Conservation (phyloP, 53 echinoderm and acorn worm species). For the Antedon mediterranea region DNA sequence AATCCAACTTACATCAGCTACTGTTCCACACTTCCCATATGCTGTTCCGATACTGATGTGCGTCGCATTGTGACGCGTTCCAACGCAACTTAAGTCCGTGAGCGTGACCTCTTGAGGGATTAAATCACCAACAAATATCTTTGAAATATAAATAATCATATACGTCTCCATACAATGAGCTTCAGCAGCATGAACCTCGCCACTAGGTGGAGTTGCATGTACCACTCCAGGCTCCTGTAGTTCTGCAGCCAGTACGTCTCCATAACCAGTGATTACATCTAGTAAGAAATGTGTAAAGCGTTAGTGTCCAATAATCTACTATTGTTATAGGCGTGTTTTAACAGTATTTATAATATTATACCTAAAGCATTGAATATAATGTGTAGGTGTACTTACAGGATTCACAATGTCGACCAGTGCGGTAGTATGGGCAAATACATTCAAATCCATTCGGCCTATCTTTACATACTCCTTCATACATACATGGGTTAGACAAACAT, state of each 20-base stretch:
- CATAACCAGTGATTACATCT: neutral
- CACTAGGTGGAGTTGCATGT: neutral
- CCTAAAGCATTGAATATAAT: no score
- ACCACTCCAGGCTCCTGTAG: neutral
- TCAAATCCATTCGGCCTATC: neutral
- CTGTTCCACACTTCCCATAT: constrained; percentile 33
- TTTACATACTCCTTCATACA: neutral
- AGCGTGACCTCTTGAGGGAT: neutral
- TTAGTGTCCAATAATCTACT: no score
- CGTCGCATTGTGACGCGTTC: constrained; percentile 25
- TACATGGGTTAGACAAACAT: neutral
- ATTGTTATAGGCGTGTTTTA: no score
- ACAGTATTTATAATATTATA: no score
- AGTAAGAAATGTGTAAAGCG: neutral
- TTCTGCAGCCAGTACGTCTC: neutral
- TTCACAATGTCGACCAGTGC: neutral
- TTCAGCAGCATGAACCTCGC: neutral
- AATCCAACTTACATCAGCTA: constrained; percentile 22
- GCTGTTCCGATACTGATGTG: constrained; percentile 29
- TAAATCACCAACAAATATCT: neutral
- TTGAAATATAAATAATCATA: neutral
- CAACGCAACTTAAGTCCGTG: constrained; percentile 4
- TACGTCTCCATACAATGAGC: neutral
- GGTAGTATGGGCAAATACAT: neutral
- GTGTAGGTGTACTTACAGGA: neutral